Evolutionary conservation across 2,797 vertebrate species (phyloP).

Genomic region (Pantherophis vulpinus): DNA sequence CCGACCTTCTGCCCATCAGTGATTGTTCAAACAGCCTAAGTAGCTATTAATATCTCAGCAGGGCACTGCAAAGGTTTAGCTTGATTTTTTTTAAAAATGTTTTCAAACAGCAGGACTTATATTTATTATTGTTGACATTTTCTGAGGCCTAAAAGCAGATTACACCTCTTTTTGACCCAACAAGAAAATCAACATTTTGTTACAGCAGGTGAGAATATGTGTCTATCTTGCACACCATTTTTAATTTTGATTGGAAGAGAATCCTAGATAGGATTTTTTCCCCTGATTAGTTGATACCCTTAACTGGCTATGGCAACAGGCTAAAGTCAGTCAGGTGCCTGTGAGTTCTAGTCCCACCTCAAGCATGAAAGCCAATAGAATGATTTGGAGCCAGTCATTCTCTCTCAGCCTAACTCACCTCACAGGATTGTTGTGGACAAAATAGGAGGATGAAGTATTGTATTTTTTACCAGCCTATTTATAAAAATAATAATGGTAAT

Average conservation of each 20-base stretch:
- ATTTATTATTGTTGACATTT: constrained; percentile 11
- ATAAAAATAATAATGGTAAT: too few relatives aligned
- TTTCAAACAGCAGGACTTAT: background rate
- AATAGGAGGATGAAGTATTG: too few relatives aligned
- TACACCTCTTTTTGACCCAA: background rate
- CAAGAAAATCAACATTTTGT: background rate
- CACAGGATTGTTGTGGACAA: too few relatives aligned
- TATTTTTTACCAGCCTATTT: too few relatives aligned
- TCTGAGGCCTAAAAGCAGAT: background rate
- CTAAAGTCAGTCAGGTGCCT: too few relatives aligned
- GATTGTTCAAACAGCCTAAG: background rate
- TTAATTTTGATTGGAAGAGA: background rate
- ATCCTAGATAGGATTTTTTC: background rate
- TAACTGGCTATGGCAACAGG: background rate
- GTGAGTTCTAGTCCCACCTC: too few relatives aligned
- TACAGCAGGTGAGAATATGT: background rate
- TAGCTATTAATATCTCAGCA: constrained; percentile 1
- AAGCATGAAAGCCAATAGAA: too few relatives aligned
- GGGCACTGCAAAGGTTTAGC: background rate
- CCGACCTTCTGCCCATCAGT: background rate
- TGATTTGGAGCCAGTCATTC: too few relatives aligned
- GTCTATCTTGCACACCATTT: background rate
- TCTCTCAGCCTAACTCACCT: too few relatives aligned
- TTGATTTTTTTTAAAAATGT: background rate
- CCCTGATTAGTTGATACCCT: background rate